A percentile compares a stretch with the other conserved stretches of the same genome.
These are phyloP conservation scores for Heliconius melpomene DNA, from an alignment of 1,140 invertebrate genomes.

Conservation along the genomic window DNA sequence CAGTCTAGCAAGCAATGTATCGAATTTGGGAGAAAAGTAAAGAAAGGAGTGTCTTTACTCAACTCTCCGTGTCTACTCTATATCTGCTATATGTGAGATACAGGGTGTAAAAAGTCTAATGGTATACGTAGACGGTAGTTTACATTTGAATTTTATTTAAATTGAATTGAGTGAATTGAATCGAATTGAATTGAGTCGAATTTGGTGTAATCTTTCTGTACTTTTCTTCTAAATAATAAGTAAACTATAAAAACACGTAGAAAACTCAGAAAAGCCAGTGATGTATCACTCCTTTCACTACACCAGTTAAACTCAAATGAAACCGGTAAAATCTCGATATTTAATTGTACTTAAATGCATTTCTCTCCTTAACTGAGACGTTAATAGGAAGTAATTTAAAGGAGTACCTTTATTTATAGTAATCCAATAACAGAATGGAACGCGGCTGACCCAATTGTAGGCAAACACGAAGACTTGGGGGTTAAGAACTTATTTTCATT, in stretches of 20 bases:
- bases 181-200: no score
- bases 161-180: no score
- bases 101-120: no score
- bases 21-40: no score
- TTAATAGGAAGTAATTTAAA: constrained; percentile 34
- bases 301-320: neutral
- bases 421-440: constrained; percentile 35
- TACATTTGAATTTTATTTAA: no score
- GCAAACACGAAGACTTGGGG: neutral
- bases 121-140: no score
- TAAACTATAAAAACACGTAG: neutral
- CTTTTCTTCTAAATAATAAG: neutral
- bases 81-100: no score
- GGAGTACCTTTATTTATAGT: constrained; percentile 38
- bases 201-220: no score
- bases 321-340: neutral
- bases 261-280: neutral
- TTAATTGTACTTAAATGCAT: constrained; percentile 12
- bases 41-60: no score
- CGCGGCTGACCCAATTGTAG: constrained; percentile 28
- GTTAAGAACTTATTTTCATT: neutral
- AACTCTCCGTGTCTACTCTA: no score
- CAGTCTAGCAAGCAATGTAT: no score
- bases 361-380: constrained; percentile 14
- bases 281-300: neutral